Conservation (phyloP, 1,140 invertebrate species). For the Atta colombica region DNA sequence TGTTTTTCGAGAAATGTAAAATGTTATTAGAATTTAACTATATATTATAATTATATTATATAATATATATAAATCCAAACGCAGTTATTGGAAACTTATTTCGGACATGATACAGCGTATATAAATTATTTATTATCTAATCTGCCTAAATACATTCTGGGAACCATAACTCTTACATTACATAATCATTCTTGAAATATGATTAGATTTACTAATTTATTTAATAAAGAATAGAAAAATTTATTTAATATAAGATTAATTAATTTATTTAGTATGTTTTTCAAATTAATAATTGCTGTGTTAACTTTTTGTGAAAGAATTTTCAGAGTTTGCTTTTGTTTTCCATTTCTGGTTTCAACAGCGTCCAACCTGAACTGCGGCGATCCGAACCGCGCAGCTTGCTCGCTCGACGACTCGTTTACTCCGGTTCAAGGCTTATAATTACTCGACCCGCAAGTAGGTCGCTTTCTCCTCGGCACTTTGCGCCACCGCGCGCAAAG, state of each 20-base stretch:
- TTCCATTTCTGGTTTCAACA: constrained; percentile 23
- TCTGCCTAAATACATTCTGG: not conserved
- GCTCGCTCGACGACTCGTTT: constrained; percentile 79
- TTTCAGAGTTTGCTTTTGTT: constrained; percentile 4
- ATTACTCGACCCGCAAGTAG: constrained; percentile 84
- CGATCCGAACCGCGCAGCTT: constrained; percentile 27
- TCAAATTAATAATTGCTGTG: not conserved
- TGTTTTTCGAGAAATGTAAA: not conserved
- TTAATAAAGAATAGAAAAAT: too few relatives aligned
- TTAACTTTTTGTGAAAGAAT: not conserved
- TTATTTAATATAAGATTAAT: not conserved
- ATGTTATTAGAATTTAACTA: constrained; percentile 8
- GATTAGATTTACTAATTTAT: not conserved
- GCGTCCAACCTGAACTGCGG: constrained; percentile 6
- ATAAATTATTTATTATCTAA: constrained; percentile 5
- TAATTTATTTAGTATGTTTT: not conserved
- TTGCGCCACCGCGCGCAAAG: constrained; percentile 76
- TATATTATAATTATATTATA: not conserved
- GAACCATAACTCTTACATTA: not conserved
- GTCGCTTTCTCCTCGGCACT: constrained; percentile 84
- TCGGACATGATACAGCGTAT: not conserved
- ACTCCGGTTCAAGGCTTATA: constrained; percentile 84
- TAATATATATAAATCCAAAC: not conserved
- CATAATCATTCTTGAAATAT: not conserved
- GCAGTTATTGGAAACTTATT: too few relatives aligned